A percentile compares a stretch with the other conserved stretches of the same genome.
These are phyloP conservation scores for Bacillus rossius DNA, from an alignment of 1,140 invertebrate genomes.

Conservation along the genomic window DNA sequence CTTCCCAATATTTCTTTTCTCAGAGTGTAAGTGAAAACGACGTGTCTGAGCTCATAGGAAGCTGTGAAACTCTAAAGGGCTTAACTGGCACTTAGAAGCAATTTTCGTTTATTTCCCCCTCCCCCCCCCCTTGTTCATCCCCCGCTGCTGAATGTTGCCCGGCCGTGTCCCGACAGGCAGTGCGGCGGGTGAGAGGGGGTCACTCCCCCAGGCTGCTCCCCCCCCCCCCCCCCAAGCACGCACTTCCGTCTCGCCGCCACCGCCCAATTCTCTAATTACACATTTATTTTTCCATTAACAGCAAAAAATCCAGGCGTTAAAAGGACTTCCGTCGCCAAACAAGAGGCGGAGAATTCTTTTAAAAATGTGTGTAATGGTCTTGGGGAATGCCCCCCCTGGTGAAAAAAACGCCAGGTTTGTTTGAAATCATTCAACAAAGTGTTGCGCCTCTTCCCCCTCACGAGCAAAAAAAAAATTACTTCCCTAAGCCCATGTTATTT, in stretches of 20 bases:
- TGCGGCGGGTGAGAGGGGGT: neutral
- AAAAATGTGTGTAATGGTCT: no score
- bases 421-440: slow-evolving; percentile 11
- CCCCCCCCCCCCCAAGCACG: neutral
- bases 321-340: no score
- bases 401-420: slow-evolving; percentile 2
- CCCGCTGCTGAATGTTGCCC: no score
- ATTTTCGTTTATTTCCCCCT: neutral
- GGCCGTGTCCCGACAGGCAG: no score
- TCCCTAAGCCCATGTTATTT: neutral
- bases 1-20: no score
- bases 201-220: neutral
- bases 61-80: slow-evolving; percentile 7
- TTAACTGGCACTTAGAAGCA: slow-evolving; percentile 10
- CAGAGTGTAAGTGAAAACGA: neutral
- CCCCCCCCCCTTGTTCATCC: no score
- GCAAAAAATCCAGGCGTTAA: neutral
- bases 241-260: neutral
- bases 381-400: neutral
- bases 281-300: slow-evolving; percentile 14
- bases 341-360: no score
- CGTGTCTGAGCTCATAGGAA: slow-evolving; percentile 1
- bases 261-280: slow-evolving; percentile 11
- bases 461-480: no score
- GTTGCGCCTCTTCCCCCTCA: neutral